A percentile compares a stretch with the other conserved stretches of the same genome.
These are phyloP conservation scores for Halictus ligatus DNA, from an alignment of 2,888 invertebrate species.

Conservation along the genomic window DNA sequence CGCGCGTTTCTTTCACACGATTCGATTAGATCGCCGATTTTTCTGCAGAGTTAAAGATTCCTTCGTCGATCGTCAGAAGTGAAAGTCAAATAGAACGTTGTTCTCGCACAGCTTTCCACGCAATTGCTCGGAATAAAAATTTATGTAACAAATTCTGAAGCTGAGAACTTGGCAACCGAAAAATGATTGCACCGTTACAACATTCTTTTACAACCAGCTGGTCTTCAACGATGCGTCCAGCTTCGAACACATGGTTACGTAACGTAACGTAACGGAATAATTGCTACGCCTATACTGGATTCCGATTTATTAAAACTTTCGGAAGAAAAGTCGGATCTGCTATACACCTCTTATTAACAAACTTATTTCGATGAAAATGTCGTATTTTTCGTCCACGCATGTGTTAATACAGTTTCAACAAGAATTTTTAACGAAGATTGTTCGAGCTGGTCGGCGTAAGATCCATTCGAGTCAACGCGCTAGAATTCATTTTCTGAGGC, in stretches of 20 bases:
- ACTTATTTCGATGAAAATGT: not conserved
- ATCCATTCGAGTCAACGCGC: too few relatives aligned
- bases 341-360: not conserved
- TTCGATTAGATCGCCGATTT: too few relatives aligned
- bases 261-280: constrained; percentile 29
- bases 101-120: too few relatives aligned
- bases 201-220: not conserved
- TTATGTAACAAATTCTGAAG: not conserved
- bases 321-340: not conserved
- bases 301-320: constrained; percentile 19
- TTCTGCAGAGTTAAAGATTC: too few relatives aligned
- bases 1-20: too few relatives aligned
- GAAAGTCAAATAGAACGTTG: too few relatives aligned
- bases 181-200: not conserved
- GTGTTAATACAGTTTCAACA: not conserved
- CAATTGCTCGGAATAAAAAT: not conserved
- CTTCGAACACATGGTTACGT: constrained; percentile 18
- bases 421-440: not conserved
- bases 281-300: constrained; percentile 16
- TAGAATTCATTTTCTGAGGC: too few relatives aligned
- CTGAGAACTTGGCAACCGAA: not conserved
- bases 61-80: too few relatives aligned
- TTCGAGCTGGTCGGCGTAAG: not conserved
- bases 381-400: not conserved
- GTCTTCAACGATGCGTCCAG: not conserved